These are phyloP conservation scores for Pteronura brasiliensis DNA, from an alignment of 2,113 vertebrate species.

Conservation along the genomic window DNA sequence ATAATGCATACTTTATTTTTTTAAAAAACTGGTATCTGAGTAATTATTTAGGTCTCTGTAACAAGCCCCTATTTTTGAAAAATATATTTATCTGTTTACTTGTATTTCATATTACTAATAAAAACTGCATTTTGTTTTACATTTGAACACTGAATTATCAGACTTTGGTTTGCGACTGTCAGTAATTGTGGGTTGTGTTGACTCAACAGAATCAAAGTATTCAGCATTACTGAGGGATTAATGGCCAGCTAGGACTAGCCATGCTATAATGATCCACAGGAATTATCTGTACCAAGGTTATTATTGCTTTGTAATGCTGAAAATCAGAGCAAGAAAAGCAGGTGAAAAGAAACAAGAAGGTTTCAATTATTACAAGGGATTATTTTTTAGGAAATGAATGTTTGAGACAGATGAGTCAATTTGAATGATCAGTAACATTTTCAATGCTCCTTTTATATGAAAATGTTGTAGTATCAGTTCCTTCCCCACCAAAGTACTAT, in stretches of 20 bases:
- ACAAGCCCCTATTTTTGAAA: background rate
- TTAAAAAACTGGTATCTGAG: background rate
- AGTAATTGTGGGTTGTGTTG: background rate
- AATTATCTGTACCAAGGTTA: background rate
- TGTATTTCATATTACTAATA: background rate
- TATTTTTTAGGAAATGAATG: constrained; percentile 8
- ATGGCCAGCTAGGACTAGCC: background rate
- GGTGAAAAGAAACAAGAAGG: background rate
- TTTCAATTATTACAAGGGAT: background rate
- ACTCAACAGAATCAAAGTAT: background rate
- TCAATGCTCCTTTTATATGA: background rate
- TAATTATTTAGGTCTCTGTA: background rate
- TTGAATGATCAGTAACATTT: background rate
- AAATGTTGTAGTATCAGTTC: background rate
- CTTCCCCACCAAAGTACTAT: background rate
- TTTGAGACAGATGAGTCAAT: background rate
- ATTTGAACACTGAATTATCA: background rate
- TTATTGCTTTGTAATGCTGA: background rate
- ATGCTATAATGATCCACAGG: background rate
- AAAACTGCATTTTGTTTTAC: background rate
- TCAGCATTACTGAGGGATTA: background rate
- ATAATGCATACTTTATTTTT: background rate
- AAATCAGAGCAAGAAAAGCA: background rate
- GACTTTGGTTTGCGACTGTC: background rate
- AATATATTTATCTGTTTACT: background rate